Percentiles rank a stretch among this genome's conserved stretches.
phyloP scores from a whole-genome alignment of 2,888 invertebrate genomes.

The Nymphalis polychloros region DNA sequence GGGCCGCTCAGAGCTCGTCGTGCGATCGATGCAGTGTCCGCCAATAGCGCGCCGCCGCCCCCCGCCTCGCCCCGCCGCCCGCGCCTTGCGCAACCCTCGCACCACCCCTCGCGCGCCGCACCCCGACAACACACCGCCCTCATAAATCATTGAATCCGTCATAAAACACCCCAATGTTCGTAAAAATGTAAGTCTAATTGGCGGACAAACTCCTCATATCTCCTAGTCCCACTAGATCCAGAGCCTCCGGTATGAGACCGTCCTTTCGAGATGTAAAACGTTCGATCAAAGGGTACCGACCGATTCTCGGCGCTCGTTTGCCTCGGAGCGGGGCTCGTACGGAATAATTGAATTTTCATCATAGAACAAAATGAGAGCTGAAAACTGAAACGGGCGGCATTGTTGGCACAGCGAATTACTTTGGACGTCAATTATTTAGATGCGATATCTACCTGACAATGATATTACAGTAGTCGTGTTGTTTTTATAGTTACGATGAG shows the following conservation, averaged over 20 bases:
- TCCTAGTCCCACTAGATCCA: constrained; percentile 65
- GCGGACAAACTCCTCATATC: constrained; percentile 73
- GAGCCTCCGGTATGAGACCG: constrained; percentile 47
- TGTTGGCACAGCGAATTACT: constrained; percentile 78
- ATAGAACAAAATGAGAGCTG: constrained; percentile 79
- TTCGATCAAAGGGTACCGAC: constrained; percentile 72
- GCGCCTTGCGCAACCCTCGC: constrained; percentile 70
- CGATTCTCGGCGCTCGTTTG: constrained; percentile 61
- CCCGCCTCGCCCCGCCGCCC: constrained; percentile 67
- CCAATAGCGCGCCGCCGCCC: constrained; percentile 80
- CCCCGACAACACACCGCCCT: constrained; percentile 73
- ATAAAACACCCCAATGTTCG: constrained; percentile 80
- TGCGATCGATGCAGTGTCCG: constrained; percentile 78
- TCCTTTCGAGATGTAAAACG: constrained; percentile 63
- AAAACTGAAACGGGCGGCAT: constrained; percentile 78
- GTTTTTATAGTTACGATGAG: constrained; percentile 43
- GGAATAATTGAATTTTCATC: constrained; percentile 81
- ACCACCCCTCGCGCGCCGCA: constrained; percentile 55
- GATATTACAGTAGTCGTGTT: constrained; percentile 58
- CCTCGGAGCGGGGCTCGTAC: constrained; percentile 66
- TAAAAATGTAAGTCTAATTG: constrained; percentile 81
- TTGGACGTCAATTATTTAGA: constrained; percentile 76
- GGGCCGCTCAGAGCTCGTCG: constrained; percentile 74
- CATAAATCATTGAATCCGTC: constrained; percentile 81
- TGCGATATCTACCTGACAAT: constrained; percentile 65